These are phyloP conservation scores for Pluvianellus socialis DNA, from an alignment of 2,113 vertebrate species.

Conservation along the genomic window DNA sequence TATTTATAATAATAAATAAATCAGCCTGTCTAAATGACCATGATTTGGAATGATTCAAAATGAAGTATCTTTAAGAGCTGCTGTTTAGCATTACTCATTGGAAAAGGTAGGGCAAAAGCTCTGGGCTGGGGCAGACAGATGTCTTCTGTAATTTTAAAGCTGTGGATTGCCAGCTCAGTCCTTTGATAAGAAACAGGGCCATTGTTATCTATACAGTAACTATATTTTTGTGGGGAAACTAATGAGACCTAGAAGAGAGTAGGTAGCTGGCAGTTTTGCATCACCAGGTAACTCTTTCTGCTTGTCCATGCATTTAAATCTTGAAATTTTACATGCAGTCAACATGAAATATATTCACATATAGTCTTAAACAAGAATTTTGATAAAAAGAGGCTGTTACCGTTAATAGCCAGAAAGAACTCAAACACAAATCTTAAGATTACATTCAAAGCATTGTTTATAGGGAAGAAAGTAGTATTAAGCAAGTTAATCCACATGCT, in stretches of 20 bases:
- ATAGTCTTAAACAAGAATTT: not conserved
- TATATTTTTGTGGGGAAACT: not conserved
- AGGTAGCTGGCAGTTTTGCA: not conserved
- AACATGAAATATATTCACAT: not conserved
- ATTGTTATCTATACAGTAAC: not conserved
- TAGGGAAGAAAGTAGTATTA: not conserved
- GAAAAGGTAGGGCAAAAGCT: not conserved
- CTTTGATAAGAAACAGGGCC: not conserved
- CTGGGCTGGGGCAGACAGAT: not conserved
- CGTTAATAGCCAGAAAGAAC: not conserved
- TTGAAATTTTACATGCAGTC: not conserved
- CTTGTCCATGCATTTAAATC: not conserved
- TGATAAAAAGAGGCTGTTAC: not conserved
- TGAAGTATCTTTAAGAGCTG: not conserved
- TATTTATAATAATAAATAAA: too few relatives aligned
- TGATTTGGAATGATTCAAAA: not conserved
- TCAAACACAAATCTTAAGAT: not conserved
- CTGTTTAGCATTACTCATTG: not conserved
- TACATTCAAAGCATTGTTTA: not conserved
- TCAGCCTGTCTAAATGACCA: not conserved
- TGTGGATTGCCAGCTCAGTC: not conserved
- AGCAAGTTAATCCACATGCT: slow-evolving; percentile 4
- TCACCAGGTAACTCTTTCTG: not conserved
- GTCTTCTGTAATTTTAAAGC: not conserved
- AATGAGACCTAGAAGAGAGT: not conserved